Evolutionary conservation across 2,888 invertebrate genomes (phyloP).

Genomic region (Epinotia bilunana): DNA sequence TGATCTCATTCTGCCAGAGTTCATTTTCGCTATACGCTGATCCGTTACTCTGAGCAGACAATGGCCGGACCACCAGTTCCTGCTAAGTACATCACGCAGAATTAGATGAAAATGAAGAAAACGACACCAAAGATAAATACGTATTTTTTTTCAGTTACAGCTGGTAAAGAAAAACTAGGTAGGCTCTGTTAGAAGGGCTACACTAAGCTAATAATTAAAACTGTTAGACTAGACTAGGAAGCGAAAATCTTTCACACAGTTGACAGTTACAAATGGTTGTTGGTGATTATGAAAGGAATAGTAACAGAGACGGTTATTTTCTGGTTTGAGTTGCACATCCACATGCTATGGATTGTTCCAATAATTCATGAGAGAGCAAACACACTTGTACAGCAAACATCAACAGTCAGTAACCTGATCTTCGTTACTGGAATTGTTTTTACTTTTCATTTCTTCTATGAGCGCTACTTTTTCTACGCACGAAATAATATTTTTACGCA

Average conservation of each 20-base stretch:
- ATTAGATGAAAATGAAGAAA: slow-evolving; percentile 41
- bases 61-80: slow-evolving; percentile 78
- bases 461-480: slow-evolving; percentile 78
- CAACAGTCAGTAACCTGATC: slow-evolving; percentile 75
- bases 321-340: slow-evolving; percentile 49
- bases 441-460: slow-evolving; percentile 76
- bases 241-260: slow-evolving; percentile 42
- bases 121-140: slow-evolving; percentile 22
- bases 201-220: slow-evolving; percentile 41
- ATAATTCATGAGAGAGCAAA: slow-evolving; percentile 60
- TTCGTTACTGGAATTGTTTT: slow-evolving; percentile 61
- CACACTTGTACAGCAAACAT: slow-evolving; percentile 69
- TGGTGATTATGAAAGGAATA: slow-evolving; percentile 45
- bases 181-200: slow-evolving; percentile 45
- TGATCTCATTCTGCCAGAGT: slow-evolving; percentile 83
- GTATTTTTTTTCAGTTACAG: slow-evolving; percentile 20
- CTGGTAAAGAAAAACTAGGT: slow-evolving; percentile 38
- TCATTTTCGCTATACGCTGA: slow-evolving; percentile 82
- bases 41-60: slow-evolving; percentile 79
- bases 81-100: slow-evolving; percentile 54
- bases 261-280: slow-evolving; percentile 44
- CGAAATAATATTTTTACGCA: slow-evolving; percentile 75
- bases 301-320: slow-evolving; percentile 54
- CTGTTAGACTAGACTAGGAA: slow-evolving; percentile 44
- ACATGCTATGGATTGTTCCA: slow-evolving; percentile 65